Conservation (phyloP, 2,888 invertebrate species). For the Electrophaes corylata region DNA sequence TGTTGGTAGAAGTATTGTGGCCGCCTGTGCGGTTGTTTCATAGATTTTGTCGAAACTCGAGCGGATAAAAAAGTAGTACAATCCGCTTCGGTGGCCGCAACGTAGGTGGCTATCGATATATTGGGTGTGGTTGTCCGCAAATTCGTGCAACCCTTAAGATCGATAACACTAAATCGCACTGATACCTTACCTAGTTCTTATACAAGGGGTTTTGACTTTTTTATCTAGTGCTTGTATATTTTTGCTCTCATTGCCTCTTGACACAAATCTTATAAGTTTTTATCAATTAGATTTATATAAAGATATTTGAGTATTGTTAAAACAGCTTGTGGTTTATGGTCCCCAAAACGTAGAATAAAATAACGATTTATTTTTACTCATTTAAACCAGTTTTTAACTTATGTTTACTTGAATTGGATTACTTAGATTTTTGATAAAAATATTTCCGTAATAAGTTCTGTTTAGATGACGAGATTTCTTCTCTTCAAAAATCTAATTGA, state of each 20-base stretch:
- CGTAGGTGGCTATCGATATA: slow-evolving; percentile 69
- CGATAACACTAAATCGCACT: slow-evolving; percentile 36
- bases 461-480: no score
- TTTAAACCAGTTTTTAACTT: not conserved
- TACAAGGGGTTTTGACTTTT: not conserved
- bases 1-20: slow-evolving; percentile 49
- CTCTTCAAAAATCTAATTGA: no score
- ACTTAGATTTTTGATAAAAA: slow-evolving; percentile 43
- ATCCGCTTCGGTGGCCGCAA: slow-evolving; percentile 51
- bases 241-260: no score
- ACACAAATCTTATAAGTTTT: no score
- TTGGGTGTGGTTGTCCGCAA: slow-evolving; percentile 59
- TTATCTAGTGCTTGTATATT: no score
- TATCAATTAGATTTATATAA: no score
- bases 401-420: not conserved
- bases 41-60: slow-evolving; percentile 75
- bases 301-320: no score
- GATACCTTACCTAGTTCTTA: not conserved
- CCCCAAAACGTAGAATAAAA: not conserved
- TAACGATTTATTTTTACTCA: not conserved
- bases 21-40: slow-evolving; percentile 65
- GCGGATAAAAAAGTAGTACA: slow-evolving; percentile 65
- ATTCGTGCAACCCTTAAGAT: slow-evolving; percentile 51
- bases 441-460: no score
- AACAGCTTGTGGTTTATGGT: not conserved